Conservation (phyloP, 2,797 vertebrate species). For the Pseudotriccus pelzelni region DNA sequence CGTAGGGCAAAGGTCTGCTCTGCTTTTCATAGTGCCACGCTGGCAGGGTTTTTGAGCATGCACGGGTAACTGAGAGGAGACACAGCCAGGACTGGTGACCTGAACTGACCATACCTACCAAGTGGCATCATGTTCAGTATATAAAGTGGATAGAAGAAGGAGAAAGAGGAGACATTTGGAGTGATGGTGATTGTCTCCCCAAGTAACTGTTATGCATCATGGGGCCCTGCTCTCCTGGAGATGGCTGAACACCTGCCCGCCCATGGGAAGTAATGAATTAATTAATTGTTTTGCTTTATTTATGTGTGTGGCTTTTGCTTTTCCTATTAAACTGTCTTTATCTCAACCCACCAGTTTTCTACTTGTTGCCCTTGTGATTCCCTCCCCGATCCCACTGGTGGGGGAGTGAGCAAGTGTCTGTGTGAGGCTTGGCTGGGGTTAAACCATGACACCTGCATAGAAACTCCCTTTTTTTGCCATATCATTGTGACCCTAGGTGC, state of each 20-base stretch:
- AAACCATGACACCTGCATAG: background rate
- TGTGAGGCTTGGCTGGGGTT: accelerated
- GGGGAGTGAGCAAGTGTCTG: background rate
- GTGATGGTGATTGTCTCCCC: background rate
- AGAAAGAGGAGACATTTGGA: background rate
- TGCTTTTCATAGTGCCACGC: background rate
- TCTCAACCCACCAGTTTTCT: background rate
- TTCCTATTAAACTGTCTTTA: background rate
- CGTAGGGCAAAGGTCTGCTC: background rate
- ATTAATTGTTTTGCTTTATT: background rate
- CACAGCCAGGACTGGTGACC: background rate
- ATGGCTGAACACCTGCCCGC: background rate
- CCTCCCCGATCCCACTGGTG: background rate
- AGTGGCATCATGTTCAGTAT: background rate
- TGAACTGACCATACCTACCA: background rate
- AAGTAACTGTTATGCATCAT: too few relatives aligned
- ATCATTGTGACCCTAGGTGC: background rate
- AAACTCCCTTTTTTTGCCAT: background rate
- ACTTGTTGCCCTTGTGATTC: background rate
- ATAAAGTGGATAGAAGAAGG: background rate
- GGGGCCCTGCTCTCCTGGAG: background rate
- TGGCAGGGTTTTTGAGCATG: background rate
- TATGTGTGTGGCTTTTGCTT: background rate
- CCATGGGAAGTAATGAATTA: background rate
- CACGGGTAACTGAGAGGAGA: background rate